Evolutionary conservation across 2,797 vertebrate genomes (phyloP).

Genomic region (Numenius phaeopus): DNA sequence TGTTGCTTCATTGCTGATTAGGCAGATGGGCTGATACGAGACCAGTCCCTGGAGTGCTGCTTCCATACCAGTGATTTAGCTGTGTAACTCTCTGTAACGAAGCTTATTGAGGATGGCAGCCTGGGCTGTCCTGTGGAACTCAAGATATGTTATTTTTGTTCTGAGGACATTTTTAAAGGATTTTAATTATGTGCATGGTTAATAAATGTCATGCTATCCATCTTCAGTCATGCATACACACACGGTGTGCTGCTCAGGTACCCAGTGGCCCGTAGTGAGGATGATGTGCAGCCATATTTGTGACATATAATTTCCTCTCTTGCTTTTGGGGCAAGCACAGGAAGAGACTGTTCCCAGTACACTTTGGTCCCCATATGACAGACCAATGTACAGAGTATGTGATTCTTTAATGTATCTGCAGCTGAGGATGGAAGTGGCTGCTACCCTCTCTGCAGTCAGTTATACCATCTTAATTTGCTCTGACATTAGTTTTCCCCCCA

Average conservation of each 20-base stretch:
- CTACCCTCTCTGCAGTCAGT: neutral
- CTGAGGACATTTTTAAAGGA: slow-evolving; percentile 13
- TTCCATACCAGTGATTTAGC: slow-evolving; percentile 15
- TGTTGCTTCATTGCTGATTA: neutral
- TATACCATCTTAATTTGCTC: neutral
- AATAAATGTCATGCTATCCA: slow-evolving; percentile 46
- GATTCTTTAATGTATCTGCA: neutral
- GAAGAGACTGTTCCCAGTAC: neutral
- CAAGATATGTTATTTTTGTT: slow-evolving; percentile 48
- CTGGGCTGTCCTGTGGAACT: slow-evolving; percentile 32
- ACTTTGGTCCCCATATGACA: neutral
- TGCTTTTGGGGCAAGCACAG: neutral
- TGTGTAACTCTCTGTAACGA: neutral
- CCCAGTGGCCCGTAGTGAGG: neutral
- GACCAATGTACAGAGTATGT: neutral
- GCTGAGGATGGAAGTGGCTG: neutral
- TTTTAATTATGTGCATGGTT: slow-evolving; percentile 64
- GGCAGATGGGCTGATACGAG: neutral
- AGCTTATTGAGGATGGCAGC: slow-evolving; percentile 46
- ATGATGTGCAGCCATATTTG: neutral
- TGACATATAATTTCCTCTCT: neutral
- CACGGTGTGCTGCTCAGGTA: neutral
- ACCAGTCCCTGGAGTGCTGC: slow-evolving; percentile 4
- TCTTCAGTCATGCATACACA: neutral
- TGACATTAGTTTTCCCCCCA: neutral